Percentiles rank a stretch among this genome's conserved stretches.
Evolutionary conservation across 2,888 invertebrate genomes (phyloP).

Genomic region (Monoplex corrugatus): DNA sequence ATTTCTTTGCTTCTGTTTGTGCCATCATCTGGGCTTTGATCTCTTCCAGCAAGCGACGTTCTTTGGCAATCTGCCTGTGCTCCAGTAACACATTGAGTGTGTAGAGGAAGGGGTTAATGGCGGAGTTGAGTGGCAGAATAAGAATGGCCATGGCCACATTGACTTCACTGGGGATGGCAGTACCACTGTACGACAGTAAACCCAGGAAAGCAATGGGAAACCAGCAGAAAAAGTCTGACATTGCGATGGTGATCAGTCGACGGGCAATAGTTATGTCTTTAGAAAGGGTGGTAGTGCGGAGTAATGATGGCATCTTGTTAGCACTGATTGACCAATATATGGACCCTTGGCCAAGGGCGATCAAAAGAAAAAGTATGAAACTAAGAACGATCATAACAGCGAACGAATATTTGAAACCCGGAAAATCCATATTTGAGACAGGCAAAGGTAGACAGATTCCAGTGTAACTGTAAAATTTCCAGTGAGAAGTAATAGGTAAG

Average conservation of each 20-base stretch:
- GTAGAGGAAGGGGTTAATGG: conserved; percentile 81
- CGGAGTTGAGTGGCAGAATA: conserved; percentile 83
- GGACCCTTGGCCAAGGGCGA: no score
- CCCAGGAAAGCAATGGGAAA: conserved; percentile 55
- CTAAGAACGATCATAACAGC: no score
- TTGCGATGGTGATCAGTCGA: conserved; percentile 49
- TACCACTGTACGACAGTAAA: conserved; percentile 39
- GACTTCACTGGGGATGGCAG: conserved; percentile 50
- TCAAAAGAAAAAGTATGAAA: no score
- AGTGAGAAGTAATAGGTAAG: no score
- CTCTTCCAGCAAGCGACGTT: not conserved
- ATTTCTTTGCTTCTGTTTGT: not conserved
- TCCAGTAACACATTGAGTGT: conserved; percentile 50
- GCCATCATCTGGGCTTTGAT: not conserved
- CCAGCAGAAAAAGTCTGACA: conserved; percentile 56
- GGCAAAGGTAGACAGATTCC: no score
- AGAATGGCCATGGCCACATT: conserved; percentile 75
- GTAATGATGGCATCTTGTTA: not conserved
- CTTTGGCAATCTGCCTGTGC: conserved; percentile 26
- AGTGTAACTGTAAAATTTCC: no score
- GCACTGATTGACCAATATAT: no score
- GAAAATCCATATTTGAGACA: no score
- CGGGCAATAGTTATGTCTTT: conserved; percentile 53
- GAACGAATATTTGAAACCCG: no score
- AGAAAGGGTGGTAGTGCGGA: not conserved